Conservation (phyloP, 2,888 invertebrate genomes). For the Drosophila recens region DNA sequence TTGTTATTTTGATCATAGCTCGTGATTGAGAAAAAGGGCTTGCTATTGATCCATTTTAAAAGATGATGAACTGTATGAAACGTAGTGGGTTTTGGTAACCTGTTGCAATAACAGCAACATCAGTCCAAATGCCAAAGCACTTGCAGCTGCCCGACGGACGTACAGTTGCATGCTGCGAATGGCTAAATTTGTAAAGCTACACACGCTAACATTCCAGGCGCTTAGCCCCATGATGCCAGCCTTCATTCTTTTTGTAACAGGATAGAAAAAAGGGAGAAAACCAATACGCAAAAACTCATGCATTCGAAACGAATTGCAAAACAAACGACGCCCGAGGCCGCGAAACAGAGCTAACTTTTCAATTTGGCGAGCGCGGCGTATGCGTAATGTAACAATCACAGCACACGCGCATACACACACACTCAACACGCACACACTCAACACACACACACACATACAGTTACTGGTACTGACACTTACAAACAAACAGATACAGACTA, state of each 20-base stretch:
- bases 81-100: neutral
- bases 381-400: conserved; percentile 62
- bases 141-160: neutral
- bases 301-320: conserved; percentile 27
- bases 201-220: neutral
- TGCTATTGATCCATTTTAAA: too few relatives aligned
- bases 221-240: neutral
- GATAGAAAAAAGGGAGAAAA: neutral
- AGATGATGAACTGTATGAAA: too few relatives aligned
- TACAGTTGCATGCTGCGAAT: neutral
- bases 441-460: neutral
- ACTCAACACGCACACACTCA: conserved; percentile 1
- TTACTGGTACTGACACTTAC: neutral
- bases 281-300: conserved; percentile 21
- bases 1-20: too few relatives aligned
- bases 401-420: conserved; percentile 15
- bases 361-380: conserved; percentile 57
- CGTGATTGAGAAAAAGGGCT: too few relatives aligned
- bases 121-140: neutral
- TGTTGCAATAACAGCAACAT: neutral
- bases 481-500: neutral
- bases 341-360: conserved; percentile 33
- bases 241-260: neutral
- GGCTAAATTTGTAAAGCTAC: neutral
- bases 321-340: conserved; percentile 20